Base-by-base conservation (phyloP, 2,888 invertebrate genomes). In the Ypsolopha scabrella region DNA sequence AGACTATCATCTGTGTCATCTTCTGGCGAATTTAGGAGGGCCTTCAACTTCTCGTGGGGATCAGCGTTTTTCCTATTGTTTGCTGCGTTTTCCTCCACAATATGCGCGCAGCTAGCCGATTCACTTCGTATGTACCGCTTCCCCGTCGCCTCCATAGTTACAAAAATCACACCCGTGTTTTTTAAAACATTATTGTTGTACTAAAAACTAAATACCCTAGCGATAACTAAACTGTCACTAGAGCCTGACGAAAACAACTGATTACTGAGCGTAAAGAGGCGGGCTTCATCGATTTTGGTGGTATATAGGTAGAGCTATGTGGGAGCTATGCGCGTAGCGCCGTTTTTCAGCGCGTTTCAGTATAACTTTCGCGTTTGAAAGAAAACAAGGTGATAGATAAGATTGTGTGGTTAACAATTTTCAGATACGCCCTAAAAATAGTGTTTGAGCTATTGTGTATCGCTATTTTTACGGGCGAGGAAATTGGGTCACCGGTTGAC, bases 381-480 rank as follows among this genome's bases (percentile, higher is more conserved):
- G 33, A 38, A 41, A 65, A 65, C 68, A 66, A 65, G 61, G 57
- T 54, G 51, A 56, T 61, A 76, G 72, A 72, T 70, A 75, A 78
- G 70, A 50, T 44, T 68, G 65, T 70, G 67, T 74, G 69, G 62
- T 70, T 73, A 71, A 57, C 71, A 69, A 75, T 75, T 75, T 78
- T 70, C 75, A 81, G 80, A 79, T 10, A 48, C 71, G 72, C 70
- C 75, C 80, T 83, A 83, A 71, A 80, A 85, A 85, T 86, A 86
- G 83, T 75, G 71, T 70, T 79, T 71, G 83, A 86, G 85, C 82
- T 82, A 81, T 83, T 82, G 82, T 80, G 73, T 70, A 64, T 59
- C 68, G 80, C 82, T 86, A 85, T 85, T 86, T 85, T 83, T 82
- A 80, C 74, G 69, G 65, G 65, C 73, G 75, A 76, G 75, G 76